Percentiles rank a stretch among this genome's conserved stretches.
phyloP scores from a whole-genome alignment of 2,113 vertebrate genomes.

The Apeltes quadracus region DNA sequence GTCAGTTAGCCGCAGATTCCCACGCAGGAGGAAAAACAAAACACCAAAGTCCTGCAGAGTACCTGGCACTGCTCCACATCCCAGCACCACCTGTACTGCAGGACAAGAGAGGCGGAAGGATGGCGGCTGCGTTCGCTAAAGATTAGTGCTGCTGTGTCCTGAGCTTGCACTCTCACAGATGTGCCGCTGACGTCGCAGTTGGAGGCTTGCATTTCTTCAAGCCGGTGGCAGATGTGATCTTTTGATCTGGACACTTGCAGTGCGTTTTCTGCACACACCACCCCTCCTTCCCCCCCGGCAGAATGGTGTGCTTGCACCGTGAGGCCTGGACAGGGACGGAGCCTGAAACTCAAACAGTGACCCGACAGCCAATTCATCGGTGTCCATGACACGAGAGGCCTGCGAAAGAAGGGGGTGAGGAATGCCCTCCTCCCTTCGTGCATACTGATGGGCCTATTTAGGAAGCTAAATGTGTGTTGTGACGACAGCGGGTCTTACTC shows the following conservation, averaged over 20 bases:
- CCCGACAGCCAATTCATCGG: conserved; percentile 38
- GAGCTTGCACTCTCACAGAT: conserved; percentile 1
- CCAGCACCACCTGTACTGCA: conserved; percentile 42
- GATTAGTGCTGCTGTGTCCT: conserved; percentile 1
- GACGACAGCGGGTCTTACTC: conserved; percentile 12
- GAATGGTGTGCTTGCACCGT: conserved; percentile 55
- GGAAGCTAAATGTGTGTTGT: conserved; percentile 12
- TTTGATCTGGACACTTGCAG: conserved; percentile 56
- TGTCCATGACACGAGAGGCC: conserved; percentile 56
- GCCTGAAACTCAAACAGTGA: conserved; percentile 65
- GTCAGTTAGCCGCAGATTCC: conserved; percentile 29
- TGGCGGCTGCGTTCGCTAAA: neutral
- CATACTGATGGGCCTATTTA: neutral
- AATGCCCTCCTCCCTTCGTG: conserved; percentile 23
- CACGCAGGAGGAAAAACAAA: conserved; percentile 31
- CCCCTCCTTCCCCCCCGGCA: conserved; percentile 3
- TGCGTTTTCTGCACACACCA: conserved; percentile 22
- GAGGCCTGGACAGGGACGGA: conserved; percentile 43
- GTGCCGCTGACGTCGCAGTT: neutral
- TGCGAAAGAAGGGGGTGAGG: conserved; percentile 37
- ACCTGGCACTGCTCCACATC: conserved; percentile 41
- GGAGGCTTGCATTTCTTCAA: conserved; percentile 18
- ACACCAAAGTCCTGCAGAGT: conserved; percentile 30
- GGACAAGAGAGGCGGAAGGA: conserved; percentile 10
- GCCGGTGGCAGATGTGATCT: conserved; percentile 51